These are phyloP conservation scores for Molorchus minor DNA, from an alignment of 2,888 invertebrate species.

Conservation along the genomic window DNA sequence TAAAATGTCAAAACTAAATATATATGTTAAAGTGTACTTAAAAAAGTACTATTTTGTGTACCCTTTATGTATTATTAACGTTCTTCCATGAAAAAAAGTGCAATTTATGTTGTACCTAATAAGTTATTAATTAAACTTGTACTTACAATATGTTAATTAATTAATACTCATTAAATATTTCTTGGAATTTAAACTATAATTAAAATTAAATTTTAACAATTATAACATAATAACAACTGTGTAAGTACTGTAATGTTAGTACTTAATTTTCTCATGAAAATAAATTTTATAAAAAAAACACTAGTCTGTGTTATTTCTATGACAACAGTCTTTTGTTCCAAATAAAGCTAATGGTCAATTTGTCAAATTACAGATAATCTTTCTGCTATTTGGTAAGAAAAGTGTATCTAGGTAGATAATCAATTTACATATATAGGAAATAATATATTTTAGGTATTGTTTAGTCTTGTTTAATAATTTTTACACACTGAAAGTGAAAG, in stretches of 20 bases:
- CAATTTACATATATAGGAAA: too few relatives aligned
- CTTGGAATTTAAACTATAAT: too few relatives aligned
- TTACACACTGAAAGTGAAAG: too few relatives aligned
- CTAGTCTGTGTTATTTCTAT: slow-evolving; percentile 27
- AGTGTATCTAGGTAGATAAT: too few relatives aligned
- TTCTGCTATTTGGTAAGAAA: slow-evolving; percentile 7
- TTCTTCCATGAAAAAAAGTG: slow-evolving; percentile 25
- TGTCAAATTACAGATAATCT: slow-evolving; percentile 18
- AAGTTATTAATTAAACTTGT: too few relatives aligned
- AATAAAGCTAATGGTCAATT: slow-evolving; percentile 20
- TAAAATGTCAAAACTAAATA: slow-evolving; percentile 20
- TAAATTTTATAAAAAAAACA: slow-evolving; percentile 10
- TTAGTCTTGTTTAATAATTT: too few relatives aligned
- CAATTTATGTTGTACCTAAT: slow-evolving; percentile 12
- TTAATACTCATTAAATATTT: too few relatives aligned
- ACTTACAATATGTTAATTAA: too few relatives aligned
- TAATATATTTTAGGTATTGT: too few relatives aligned
- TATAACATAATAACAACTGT: too few relatives aligned
- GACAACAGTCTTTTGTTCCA: slow-evolving; percentile 30
- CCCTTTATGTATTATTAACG: slow-evolving; percentile 28
- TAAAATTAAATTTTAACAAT: too few relatives aligned
- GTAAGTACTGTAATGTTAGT: too few relatives aligned
- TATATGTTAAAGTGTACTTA: slow-evolving; percentile 30
- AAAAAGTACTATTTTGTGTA: slow-evolving; percentile 39
- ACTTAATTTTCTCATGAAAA: slow-evolving; percentile 16